Conservation (phyloP, 1,140 invertebrate species). For the Cyphomyrmex costatus region DNA sequence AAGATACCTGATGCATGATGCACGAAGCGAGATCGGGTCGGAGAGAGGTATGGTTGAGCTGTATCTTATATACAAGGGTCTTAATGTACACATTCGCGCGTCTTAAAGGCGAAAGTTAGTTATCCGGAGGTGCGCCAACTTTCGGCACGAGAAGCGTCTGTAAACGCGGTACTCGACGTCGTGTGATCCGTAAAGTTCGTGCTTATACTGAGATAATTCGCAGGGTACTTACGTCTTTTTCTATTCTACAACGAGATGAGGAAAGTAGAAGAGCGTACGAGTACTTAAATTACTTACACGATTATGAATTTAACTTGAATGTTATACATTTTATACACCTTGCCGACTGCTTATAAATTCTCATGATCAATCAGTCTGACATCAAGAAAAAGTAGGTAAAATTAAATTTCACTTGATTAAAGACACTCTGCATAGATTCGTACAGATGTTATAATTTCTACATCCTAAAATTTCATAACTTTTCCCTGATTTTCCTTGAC, state of each 20-base stretch:
- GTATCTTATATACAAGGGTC: conserved; percentile 67
- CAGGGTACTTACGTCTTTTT: conserved; percentile 17
- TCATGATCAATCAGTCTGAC: not conserved
- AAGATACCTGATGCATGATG: conserved; percentile 71
- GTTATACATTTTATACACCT: conserved; percentile 10
- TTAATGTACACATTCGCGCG: conserved; percentile 73
- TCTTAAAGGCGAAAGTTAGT: conserved; percentile 76
- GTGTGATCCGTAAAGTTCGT: conserved; percentile 66
- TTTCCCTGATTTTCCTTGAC: too few relatives aligned
- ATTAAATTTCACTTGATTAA: not conserved
- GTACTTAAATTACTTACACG: conserved; percentile 20
- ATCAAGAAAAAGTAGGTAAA: not conserved
- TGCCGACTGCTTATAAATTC: conserved; percentile 8
- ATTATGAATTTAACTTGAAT: conserved; percentile 45
- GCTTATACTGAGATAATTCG: conserved; percentile 47
- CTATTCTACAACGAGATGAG: not conserved
- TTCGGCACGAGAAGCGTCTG: conserved; percentile 37
- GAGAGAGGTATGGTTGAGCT: conserved; percentile 1
- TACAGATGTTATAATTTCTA: too few relatives aligned
- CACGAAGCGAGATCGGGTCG: conserved; percentile 57
- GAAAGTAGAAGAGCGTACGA: not conserved
- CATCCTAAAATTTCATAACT: too few relatives aligned
- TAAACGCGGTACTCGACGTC: conserved; percentile 59
- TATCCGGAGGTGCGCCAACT: conserved; percentile 55
- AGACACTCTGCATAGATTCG: not conserved